Percentiles rank a stretch among this genome's conserved stretches.
Conservation (phyloP, 1,140 invertebrate genomes). For the Bombus polaris region DNA sequence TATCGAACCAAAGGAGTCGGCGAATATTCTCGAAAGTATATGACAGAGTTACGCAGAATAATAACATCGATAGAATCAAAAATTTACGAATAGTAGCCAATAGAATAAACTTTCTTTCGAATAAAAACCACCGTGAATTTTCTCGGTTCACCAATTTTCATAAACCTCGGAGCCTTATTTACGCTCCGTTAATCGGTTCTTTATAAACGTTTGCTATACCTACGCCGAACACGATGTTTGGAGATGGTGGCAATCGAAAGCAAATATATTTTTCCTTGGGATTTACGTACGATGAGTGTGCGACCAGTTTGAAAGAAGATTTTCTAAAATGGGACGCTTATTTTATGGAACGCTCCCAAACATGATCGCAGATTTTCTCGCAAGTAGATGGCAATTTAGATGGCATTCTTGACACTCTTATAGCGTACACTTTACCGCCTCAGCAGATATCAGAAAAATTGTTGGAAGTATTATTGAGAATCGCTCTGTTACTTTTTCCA, state of each 20-base stretch:
- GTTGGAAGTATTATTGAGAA: not conserved
- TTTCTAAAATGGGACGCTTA: slow-evolving; percentile 6
- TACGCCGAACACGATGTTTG: not conserved
- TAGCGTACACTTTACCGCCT: not conserved
- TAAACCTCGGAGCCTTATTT: not conserved
- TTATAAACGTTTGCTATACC: slow-evolving; percentile 6
- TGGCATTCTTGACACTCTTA: slow-evolving; percentile 19
- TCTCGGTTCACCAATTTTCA: not conserved
- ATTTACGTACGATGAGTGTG: not conserved
- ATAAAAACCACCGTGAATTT: not conserved
- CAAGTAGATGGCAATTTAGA: slow-evolving; percentile 11
- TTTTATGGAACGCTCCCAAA: slow-evolving; percentile 8
- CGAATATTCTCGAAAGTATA: too few species aligned
- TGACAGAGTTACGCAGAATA: not conserved
- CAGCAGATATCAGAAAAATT: not conserved
- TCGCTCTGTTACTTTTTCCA: not conserved
- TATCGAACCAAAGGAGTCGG: not conserved
- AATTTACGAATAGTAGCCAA: not conserved
- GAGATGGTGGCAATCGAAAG: not conserved
- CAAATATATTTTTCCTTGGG: slow-evolving; percentile 1
- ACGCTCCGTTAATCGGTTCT: slow-evolving; percentile 7
- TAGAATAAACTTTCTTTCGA: not conserved
- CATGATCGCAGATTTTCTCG: not conserved
- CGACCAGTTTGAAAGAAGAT: not conserved
- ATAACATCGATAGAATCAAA: not conserved